Evolutionary conservation across 2,113 vertebrate genomes (phyloP).

Genomic region (Pterocles burchelli): DNA sequence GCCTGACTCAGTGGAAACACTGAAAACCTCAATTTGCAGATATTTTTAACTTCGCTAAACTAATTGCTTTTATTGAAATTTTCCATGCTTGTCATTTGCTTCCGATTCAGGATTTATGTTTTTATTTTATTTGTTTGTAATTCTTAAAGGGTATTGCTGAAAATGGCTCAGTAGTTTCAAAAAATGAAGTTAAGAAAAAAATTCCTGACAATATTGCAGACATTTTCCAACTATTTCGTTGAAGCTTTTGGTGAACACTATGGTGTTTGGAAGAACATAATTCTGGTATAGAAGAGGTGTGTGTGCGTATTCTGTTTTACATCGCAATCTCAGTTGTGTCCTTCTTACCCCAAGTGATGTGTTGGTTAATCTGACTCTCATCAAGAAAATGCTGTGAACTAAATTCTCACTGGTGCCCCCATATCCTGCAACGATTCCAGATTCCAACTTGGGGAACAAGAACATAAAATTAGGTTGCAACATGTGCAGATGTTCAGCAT

Average conservation of each 20-base stretch:
- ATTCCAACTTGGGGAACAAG: background rate
- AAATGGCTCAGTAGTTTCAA: background rate
- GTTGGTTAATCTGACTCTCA: background rate
- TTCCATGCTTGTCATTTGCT: background rate
- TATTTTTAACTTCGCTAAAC: background rate
- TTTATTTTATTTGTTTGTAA: background rate
- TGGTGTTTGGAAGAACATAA: background rate
- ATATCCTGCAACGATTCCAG: background rate
- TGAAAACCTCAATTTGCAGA: background rate
- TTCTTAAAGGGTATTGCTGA: background rate
- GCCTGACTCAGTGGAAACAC: background rate
- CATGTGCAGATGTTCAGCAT: background rate
- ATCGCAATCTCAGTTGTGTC: background rate
- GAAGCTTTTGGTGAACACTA: background rate
- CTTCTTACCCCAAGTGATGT: background rate
- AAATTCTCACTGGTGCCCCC: background rate
- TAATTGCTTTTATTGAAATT: background rate
- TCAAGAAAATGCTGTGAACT: background rate
- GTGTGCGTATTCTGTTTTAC: background rate
- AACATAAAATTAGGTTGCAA: slow-evolving; percentile 20
- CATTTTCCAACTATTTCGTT: slow-evolving; percentile 14
- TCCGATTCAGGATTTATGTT: background rate
- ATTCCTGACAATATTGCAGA: background rate
- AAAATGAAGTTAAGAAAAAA: background rate
- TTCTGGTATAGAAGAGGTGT: background rate